Conservation (phyloP, 2,113 vertebrate species). For the Paratilapia polleni region DNA sequence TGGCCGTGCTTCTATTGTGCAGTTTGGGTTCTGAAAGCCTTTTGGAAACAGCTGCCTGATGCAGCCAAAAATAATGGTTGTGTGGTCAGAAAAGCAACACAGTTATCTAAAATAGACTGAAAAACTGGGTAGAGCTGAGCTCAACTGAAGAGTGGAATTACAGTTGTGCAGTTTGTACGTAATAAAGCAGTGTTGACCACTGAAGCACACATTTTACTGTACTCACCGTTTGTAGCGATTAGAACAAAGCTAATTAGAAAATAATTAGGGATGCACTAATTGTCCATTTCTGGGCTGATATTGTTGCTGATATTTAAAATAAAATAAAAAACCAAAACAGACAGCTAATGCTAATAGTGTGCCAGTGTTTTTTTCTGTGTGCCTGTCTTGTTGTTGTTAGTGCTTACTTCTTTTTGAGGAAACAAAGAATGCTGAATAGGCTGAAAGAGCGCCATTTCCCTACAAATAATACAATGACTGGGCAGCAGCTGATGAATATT, state of each 20-base stretch:
- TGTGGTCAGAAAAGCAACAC: neutral
- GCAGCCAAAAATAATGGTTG: neutral
- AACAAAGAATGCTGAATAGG: neutral
- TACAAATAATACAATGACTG: neutral
- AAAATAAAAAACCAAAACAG: neutral
- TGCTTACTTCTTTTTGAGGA: neutral
- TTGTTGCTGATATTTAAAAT: neutral
- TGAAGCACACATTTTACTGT: neutral
- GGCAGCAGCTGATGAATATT: neutral
- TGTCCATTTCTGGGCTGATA: neutral
- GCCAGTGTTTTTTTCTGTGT: neutral
- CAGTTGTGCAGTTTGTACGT: neutral
- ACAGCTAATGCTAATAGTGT: neutral
- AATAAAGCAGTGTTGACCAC: neutral
- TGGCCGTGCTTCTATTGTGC: fast-evolving
- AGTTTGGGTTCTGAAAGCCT: neutral
- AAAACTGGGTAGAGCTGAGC: neutral
- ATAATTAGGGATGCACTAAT: neutral
- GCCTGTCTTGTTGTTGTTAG: neutral
- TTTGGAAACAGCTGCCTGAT: constrained; percentile 2
- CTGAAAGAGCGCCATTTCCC: fast-evolving
- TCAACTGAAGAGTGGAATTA: neutral
- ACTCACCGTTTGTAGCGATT: neutral
- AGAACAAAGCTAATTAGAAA: neutral
- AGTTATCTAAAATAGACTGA: neutral